Evolutionary conservation across 2,888 invertebrate species (phyloP).

Genomic region (Rhamnusium bicolor): DNA sequence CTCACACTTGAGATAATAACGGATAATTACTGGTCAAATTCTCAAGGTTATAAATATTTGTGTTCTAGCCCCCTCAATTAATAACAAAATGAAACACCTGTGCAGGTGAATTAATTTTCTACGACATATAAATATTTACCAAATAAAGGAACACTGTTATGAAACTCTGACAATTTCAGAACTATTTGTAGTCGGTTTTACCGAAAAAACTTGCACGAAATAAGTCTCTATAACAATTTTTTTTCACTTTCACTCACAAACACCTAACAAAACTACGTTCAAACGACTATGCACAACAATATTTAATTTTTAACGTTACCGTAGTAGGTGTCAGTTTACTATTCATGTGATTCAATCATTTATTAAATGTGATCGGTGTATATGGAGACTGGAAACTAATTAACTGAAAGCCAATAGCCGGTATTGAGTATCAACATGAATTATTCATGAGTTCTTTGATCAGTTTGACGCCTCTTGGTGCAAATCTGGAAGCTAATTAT

Average conservation of each 20-base stretch:
- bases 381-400: background rate
- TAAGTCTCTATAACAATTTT: background rate
- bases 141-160: background rate
- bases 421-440: slow-evolving; percentile 10
- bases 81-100: background rate
- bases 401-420: slow-evolving; percentile 5
- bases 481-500: background rate
- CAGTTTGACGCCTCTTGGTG: background rate
- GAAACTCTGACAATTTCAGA: background rate
- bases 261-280: background rate
- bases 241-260: background rate
- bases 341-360: slow-evolving; percentile 10
- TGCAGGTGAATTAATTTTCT: background rate
- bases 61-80: background rate
- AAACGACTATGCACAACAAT: background rate
- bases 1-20: no score
- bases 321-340: slow-evolving; percentile 10
- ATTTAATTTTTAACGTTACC: background rate
- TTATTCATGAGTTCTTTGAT: slow-evolving; percentile 3
- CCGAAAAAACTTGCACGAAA: background rate
- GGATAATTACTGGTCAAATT: background rate
- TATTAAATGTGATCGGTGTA: slow-evolving; percentile 6
- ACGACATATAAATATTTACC: background rate
- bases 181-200: background rate
- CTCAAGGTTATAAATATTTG: background rate